Evolutionary conservation across 2,113 vertebrate species (phyloP).

Genomic region (Trochalopteron elliotii): DNA sequence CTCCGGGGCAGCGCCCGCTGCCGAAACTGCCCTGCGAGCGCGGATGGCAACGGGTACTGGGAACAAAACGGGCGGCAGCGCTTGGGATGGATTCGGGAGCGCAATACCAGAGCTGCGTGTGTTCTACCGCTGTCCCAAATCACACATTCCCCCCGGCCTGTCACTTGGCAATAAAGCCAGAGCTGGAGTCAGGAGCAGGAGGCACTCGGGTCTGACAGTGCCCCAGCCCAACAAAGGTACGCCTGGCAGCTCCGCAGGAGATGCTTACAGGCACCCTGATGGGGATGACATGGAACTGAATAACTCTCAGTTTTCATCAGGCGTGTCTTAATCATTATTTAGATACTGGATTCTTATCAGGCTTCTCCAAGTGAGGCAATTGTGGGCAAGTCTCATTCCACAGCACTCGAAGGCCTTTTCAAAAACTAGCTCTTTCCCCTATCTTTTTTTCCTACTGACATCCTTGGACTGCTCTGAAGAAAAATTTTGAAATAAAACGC

Average conservation of each 20-base stretch:
- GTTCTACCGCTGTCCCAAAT: neutral
- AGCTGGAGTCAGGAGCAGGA: neutral
- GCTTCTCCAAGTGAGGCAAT: neutral
- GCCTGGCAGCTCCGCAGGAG: neutral
- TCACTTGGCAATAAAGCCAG: neutral
- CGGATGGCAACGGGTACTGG: neutral
- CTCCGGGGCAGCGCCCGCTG: neutral
- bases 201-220: neutral
- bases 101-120: fast-evolving
- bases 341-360: neutral
- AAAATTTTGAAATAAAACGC: neutral
- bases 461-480: neutral
- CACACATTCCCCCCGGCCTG: neutral
- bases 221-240: neutral
- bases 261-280: neutral
- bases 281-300: neutral
- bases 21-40: neutral
- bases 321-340: neutral
- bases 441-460: neutral
- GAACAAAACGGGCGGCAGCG: neutral
- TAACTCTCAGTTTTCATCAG: neutral
- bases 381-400: neutral
- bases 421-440: too few species aligned
- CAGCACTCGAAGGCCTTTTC: neutral
- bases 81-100: neutral